Conservation (phyloP, 2,113 vertebrate genomes). For the Tursiops truncatus region DNA sequence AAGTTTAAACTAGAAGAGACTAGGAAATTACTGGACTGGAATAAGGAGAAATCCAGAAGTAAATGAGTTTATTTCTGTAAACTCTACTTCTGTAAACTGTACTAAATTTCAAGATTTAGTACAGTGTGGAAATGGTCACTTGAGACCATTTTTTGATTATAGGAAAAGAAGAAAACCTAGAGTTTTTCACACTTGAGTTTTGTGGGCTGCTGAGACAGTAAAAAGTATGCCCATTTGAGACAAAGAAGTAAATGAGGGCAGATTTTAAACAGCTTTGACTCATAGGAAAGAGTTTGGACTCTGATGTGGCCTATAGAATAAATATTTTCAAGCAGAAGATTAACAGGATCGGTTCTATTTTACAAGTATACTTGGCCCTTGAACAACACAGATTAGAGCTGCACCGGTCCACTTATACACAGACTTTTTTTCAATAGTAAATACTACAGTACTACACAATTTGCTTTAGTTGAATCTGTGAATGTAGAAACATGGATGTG, state of each 20-base stretch:
- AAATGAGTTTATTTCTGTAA: neutral
- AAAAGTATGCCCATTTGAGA: neutral
- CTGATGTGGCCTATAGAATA: neutral
- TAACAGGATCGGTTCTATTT: neutral
- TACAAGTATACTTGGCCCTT: neutral
- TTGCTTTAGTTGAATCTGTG: neutral
- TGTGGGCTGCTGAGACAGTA: neutral
- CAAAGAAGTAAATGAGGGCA: neutral
- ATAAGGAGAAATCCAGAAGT: neutral
- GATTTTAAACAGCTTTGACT: neutral
- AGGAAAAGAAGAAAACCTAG: neutral
- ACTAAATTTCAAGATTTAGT: conserved; percentile 5
- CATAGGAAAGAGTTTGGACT: neutral
- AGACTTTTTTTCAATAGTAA: neutral
- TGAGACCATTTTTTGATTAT: neutral
- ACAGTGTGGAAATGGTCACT: neutral
- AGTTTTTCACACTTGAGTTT: neutral
- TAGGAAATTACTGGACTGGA: neutral
- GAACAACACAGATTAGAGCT: neutral
- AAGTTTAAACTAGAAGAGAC: neutral
- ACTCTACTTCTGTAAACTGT: no score
- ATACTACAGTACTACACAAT: neutral
- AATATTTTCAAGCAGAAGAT: neutral
- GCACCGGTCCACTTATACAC: neutral
- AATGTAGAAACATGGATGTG: neutral